Evolutionary conservation across 2,888 invertebrate genomes (phyloP), one percentile per base, ranked within the genome.

Genomic region (Iphiclides podalirius): DNA sequence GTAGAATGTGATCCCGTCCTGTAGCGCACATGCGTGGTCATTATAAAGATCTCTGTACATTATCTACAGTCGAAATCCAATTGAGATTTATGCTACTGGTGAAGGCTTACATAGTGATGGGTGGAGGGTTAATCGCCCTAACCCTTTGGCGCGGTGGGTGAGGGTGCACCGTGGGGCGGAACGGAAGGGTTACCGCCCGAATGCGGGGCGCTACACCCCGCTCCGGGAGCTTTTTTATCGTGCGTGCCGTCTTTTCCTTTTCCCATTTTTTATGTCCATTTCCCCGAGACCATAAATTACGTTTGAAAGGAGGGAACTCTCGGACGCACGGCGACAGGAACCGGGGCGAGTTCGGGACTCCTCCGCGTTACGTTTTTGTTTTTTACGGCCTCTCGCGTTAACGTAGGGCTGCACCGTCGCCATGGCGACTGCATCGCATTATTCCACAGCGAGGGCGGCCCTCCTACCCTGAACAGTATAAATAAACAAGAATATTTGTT

Each of bases 191-290:
- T 85, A 73, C 81, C 83, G 80, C 83, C 84, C 79, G 78, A 63
- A 65, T 67, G 63, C 67, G 63, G 70, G 68, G 74, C 74, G 69
- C 67, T 61, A 67, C 68, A 67, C 70, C 69, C 75, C 72, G 62
- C 72, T 48, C 77, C 79, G 79, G 83, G n/a, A n/a, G 83, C 80
- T 86, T 87, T 87, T 88, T 88, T 88, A 88, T 88, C 87, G 88
- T 85, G 86, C 86, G 87, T 86, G 85, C 82, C 83, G 87, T 83
- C 87, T 85, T 89, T 89, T 89, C 87, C 88, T 86, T 88, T 87
- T 85, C 88, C 11, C 86, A 87, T 87, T 88, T 89, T 89, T 89
- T 88, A 89, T 89, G 88, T 89, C 89, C 89, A 89, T 89, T 89
- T 89, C 88, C 88, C 85, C 81, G 79, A 86, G 83, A 88, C 84